phyloP scores from a whole-genome alignment of 1,140 invertebrate species.

The Cydia pomonella region DNA sequence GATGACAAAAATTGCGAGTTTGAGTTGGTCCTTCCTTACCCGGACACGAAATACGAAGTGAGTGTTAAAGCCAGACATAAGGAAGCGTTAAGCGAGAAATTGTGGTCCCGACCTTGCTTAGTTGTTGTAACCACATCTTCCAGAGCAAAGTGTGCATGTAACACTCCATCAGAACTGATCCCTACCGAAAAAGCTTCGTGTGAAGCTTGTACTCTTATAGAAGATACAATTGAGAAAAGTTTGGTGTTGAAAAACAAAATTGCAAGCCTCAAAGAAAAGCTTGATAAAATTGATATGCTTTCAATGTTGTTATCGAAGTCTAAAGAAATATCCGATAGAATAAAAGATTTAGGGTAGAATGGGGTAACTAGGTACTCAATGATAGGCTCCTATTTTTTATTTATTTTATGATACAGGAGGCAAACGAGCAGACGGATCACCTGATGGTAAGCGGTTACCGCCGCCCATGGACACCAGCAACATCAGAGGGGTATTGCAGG shows the following conservation, averaged over 20 bases:
- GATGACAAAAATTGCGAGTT: not conserved
- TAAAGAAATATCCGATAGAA: not conserved
- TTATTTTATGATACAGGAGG: too few relatives aligned
- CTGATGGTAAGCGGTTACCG: too few relatives aligned
- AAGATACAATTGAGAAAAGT: not conserved
- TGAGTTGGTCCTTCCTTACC: not conserved
- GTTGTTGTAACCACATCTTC: not conserved
- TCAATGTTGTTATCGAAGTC: not conserved
- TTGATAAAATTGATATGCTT: not conserved
- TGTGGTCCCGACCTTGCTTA: not conserved
- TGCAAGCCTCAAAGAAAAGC: not conserved
- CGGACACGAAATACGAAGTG: not conserved
- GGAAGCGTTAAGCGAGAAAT: not conserved
- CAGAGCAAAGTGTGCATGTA: not conserved
- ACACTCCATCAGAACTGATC: not conserved
- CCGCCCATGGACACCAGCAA: too few relatives aligned
- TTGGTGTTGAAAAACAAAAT: not conserved
- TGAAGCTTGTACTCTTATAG: not conserved
- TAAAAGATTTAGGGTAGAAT: not conserved
- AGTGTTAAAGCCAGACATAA: not conserved
- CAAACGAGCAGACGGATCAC: too few relatives aligned
- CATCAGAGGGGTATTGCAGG: too few relatives aligned
- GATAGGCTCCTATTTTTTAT: too few relatives aligned
- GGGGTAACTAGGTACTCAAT: too few relatives aligned
- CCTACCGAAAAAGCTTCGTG: not conserved